Evolutionary conservation across 2,113 vertebrate genomes (phyloP), one percentile per base, ranked within the genome.

Genomic region (Alces alces): DNA sequence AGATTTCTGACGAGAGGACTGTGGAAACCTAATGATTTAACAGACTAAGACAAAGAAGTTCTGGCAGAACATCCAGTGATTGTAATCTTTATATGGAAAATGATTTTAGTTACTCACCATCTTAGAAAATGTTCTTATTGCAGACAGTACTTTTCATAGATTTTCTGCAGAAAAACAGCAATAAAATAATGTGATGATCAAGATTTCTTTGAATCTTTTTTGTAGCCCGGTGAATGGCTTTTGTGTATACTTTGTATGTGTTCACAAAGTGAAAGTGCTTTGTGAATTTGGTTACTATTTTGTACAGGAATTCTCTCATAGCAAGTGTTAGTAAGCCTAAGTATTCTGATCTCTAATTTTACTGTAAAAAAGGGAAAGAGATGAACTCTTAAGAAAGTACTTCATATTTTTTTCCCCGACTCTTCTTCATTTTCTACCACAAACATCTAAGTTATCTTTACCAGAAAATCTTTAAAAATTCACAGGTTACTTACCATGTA

Each of bases 31-130:
- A 93, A 88, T 96, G 80, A 94, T 88, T 91, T 76, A 88, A 91
- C 80, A 50, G 76, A 70, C 84, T 87, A 91, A 92, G 73, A 88
- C 33, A 17, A 60, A 76, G 45, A 94, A 88, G 85, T 73, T 92
- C 23, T 79, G 96, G 54, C 39, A 83, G 89, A 89, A 47, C 28
- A 84, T 52, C 60, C 9, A 87, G 39, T 93, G 84, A 95, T 97
- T 97, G 8, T 96, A 94, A 88, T 97, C 43, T 96, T 73, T 85
- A 79, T 91, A 52, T 78, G 91, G 39, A 93, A 93, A 95, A 89
- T 96, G 13, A 58, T 86, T 93, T 88, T 43, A 66, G 52, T 91
- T 95, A 91, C 85, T 93, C 85, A 94, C 52, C 52, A 14, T 82
- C 16, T 97, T 33, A 83, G 60, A 92, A 84, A 93, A 87, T 76